These are phyloP conservation scores for Papio anubis DNA, from an alignment of 2,113 vertebrate species.

Conservation along the genomic window DNA sequence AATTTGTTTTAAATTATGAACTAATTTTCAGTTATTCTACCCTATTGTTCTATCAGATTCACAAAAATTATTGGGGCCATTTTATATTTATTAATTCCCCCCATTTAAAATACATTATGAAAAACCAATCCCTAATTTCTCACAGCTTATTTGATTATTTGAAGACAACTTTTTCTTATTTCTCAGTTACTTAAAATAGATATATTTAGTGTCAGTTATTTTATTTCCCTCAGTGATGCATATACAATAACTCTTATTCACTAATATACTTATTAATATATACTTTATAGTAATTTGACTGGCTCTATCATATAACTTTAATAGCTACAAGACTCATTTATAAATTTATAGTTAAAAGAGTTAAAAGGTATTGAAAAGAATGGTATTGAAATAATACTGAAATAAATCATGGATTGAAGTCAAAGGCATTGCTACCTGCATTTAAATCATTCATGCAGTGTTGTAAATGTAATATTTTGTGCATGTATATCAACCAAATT, in stretches of 20 bases:
- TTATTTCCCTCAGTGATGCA: neutral
- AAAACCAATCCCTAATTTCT: neutral
- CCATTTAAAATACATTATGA: neutral
- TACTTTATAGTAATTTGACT: neutral
- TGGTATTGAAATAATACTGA: neutral
- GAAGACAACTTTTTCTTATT: neutral
- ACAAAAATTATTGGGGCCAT: neutral
- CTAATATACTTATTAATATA: neutral
- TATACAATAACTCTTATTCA: neutral
- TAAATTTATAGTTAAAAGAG: neutral
- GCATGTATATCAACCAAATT: neutral
- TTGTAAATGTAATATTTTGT: neutral
- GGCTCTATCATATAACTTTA: neutral
- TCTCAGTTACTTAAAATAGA: constrained; percentile 10
- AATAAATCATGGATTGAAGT: neutral
- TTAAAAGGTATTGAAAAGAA: neutral
- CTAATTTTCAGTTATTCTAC: neutral
- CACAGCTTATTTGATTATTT: neutral
- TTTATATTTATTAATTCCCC: neutral
- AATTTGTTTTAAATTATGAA: constrained; percentile 14
- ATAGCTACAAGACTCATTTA: neutral
- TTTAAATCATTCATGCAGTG: constrained; percentile 11
- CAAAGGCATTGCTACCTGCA: neutral
- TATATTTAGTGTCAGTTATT: neutral
- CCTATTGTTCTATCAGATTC: neutral